A percentile compares a stretch with the other conserved stretches of the same genome.
These are phyloP conservation scores for Agonopterix heracliana DNA, from an alignment of 2,888 invertebrate genomes.

Conservation along the genomic window DNA sequence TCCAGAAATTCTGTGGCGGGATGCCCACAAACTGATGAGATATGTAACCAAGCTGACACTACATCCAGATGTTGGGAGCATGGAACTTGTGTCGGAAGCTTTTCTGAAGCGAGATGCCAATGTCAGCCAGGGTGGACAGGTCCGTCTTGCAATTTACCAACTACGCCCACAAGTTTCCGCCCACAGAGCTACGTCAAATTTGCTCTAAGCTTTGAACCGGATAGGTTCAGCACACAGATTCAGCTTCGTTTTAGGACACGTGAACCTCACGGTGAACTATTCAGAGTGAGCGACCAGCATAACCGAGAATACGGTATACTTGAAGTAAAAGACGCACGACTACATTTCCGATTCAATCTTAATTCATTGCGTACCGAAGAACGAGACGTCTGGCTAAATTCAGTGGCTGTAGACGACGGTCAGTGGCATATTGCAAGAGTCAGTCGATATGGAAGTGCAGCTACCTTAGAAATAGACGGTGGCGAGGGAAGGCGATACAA, in stretches of 20 bases:
- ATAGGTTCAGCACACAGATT: slow-evolving; percentile 93
- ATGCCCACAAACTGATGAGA: slow-evolving; percentile 95
- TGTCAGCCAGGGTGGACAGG: slow-evolving; percentile 98
- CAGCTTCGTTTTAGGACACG: slow-evolving; percentile 95
- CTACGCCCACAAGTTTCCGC: slow-evolving; percentile 93
- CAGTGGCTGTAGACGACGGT: slow-evolving; percentile 94
- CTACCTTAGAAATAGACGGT: slow-evolving; percentile 94
- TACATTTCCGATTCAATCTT: slow-evolving; percentile 94
- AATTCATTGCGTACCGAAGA: slow-evolving; percentile 94
- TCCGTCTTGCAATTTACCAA: slow-evolving; percentile 88
- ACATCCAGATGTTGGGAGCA: slow-evolving; percentile 94
- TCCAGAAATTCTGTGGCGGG: slow-evolving; percentile 91
- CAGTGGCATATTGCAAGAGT: slow-evolving; percentile 97
- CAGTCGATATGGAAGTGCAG: slow-evolving; percentile 93
- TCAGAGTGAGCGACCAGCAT: slow-evolving; percentile 95
- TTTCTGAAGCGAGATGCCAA: slow-evolving; percentile 92
- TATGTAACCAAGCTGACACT: slow-evolving; percentile 91
- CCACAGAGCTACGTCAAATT: slow-evolving; percentile 98
- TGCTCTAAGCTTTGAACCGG: slow-evolving; percentile 94
- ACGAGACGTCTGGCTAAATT: slow-evolving; percentile 91
- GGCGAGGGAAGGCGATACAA: slow-evolving; percentile 96
- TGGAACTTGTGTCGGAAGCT: slow-evolving; percentile 94
- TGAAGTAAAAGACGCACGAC: slow-evolving; percentile 90
- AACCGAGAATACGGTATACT: slow-evolving; percentile 95
- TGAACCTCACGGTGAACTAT: slow-evolving; percentile 94